Conservation (phyloP, 2,113 vertebrate genomes). For the Psittacus erithacus region DNA sequence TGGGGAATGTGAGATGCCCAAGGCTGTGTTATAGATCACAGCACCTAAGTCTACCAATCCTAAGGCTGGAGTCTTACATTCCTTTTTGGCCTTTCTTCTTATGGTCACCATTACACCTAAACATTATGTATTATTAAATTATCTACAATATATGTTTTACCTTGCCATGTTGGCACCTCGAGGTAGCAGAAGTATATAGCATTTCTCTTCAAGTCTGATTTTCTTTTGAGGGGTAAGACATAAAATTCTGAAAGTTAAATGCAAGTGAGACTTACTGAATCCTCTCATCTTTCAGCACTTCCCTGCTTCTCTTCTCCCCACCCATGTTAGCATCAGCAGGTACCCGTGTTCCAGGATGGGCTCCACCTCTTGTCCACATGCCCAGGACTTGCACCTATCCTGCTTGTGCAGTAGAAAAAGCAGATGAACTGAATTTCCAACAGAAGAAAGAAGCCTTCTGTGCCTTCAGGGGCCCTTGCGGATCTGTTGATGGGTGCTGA, state of each 20-base stretch:
- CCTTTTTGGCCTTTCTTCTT: not conserved
- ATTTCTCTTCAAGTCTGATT: not conserved
- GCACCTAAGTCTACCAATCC: not conserved
- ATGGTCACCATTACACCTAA: not conserved
- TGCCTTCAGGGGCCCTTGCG: not conserved
- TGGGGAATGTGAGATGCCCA: not conserved
- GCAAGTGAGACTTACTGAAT: accelerated
- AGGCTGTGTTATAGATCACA: not conserved
- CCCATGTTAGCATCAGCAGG: not conserved
- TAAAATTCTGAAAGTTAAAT: not conserved
- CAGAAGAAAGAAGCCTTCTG: not conserved
- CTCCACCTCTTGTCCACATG: not conserved
- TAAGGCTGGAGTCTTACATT: not conserved
- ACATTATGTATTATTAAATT: not conserved
- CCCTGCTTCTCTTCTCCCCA: not conserved
- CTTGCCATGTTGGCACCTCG: not conserved
- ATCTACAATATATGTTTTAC: not conserved
- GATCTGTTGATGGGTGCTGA: not conserved
- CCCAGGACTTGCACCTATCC: not conserved
- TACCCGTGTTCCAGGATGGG: not conserved
- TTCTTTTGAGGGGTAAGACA: not conserved
- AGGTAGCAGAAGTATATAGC: not conserved
- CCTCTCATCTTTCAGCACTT: not conserved
- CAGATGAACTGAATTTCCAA: not conserved
- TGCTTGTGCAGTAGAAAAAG: not conserved